Evolutionary conservation across 2,797 vertebrate species (phyloP).

Genomic region (Myotis planiceps): DNA sequence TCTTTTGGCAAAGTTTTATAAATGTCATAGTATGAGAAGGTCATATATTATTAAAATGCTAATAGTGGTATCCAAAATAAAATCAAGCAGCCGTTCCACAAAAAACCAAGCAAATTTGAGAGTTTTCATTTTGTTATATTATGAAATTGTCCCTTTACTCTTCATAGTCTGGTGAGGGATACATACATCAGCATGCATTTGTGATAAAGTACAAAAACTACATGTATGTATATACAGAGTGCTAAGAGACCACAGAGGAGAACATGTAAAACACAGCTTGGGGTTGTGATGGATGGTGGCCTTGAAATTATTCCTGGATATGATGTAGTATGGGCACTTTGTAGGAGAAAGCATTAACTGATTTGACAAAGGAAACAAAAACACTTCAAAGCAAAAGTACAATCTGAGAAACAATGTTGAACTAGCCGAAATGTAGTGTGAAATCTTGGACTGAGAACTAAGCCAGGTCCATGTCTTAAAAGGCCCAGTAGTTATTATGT

Average conservation of each 20-base stretch:
- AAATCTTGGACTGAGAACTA: neutral
- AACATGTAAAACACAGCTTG: neutral
- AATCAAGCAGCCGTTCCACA: neutral
- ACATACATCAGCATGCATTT: neutral
- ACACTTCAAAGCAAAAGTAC: neutral
- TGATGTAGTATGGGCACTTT: fast-evolving
- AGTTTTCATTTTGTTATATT: neutral
- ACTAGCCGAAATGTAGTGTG: neutral
- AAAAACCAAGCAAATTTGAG: neutral
- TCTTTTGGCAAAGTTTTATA: neutral
- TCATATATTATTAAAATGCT: neutral
- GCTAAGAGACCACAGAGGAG: neutral
- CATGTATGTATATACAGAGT: neutral
- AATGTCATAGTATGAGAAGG: neutral
- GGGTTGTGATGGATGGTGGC: neutral
- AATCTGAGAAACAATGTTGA: neutral
- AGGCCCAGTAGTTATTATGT: neutral
- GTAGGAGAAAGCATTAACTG: neutral
- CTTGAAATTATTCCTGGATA: neutral
- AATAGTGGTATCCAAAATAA: neutral
- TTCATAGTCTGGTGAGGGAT: neutral
- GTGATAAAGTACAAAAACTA: neutral
- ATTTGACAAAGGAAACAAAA: neutral
- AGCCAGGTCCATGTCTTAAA: neutral
- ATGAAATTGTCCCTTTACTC: neutral